Evolutionary conservation across 2,797 vertebrate species (phyloP), one percentile per base, ranked within the genome.

Genomic region (Scyliorhinus canicula): DNA sequence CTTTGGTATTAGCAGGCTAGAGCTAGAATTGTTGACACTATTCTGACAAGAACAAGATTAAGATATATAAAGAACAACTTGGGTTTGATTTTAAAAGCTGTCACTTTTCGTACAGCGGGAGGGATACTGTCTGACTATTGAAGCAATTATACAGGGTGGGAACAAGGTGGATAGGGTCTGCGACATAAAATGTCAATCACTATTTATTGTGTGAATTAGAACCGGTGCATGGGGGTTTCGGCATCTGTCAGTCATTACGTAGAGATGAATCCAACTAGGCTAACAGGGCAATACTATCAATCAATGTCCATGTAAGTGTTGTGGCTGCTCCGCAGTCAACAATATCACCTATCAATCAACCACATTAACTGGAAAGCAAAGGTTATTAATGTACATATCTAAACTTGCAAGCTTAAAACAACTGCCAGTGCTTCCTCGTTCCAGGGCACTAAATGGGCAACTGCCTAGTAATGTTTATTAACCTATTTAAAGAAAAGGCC

Each of bases 341-440:
- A 60, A 91, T 65, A 91, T 63, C 57, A 40, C 50, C 93, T 71
- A 93, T 94, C 93, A 94, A 94, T 94, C 93, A 94, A 74, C 31
- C 35, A 50, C 50, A 55, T 71, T 69, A 52, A 94, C 65, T 35
- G 71, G 44, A 31, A 71, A 71, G 93, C 26, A 93, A 35, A 93
- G 93, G 31, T 94, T 74, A 50, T 74, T 94, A 74, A 71, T 35
- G 50, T 94, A 71, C 93, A 52, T 35, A 16, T 31, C 69, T 35
- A 55, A 55, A 74, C 28, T 7, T 69, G 28, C 67, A 31, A 65
- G n/a, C 57, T n/a, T 65, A 91, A 65, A 63, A 65, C 65, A 91
- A 63, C 57, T 91, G 65, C 9, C 44, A 69, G 6, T 69, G 26
- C 19, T 74, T 67, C 60, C 9, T 47, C 12, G 35, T n/a, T n/a